phyloP scores from a whole-genome alignment of 2,888 invertebrate species.

The Anoplius nigerrimus region DNA sequence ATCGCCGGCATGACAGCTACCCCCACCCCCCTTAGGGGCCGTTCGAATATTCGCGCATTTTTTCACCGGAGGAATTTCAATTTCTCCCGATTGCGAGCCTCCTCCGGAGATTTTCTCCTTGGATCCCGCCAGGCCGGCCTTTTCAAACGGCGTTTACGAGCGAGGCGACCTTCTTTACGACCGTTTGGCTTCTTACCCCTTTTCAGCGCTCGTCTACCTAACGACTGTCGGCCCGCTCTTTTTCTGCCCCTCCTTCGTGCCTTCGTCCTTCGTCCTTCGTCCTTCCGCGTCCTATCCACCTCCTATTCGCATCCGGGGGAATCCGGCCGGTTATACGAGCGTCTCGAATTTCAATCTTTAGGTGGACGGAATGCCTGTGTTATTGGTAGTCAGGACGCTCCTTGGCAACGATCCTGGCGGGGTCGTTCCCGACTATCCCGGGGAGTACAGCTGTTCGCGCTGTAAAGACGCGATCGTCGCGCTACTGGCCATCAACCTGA shows the following conservation, averaged over 20 bases:
- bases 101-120: neutral
- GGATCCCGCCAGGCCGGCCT: conserved; percentile 36
- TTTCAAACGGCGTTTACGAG: conserved; percentile 64
- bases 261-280: conserved; percentile 1
- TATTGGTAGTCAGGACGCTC: conserved; percentile 16
- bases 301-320: conserved; percentile 22
- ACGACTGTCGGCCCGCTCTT: conserved; percentile 59
- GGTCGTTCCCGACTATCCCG: conserved; percentile 8
- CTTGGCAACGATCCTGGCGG: conserved; percentile 1
- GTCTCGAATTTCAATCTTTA: conserved; percentile 39
- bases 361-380: conserved; percentile 22
- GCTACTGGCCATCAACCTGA: conserved; percentile 32
- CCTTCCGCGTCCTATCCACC: neutral
- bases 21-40: conserved; percentile 23
- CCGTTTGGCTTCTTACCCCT: conserved; percentile 65
- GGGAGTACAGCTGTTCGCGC: conserved; percentile 31
- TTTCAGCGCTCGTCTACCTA: conserved; percentile 63
- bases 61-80: conserved; percentile 59
- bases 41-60: conserved; percentile 48
- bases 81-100: conserved; percentile 47
- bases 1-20: conserved; percentile 56
- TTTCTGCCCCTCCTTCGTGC: neutral
- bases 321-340: conserved; percentile 25
- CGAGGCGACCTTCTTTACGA: conserved; percentile 69
- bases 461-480: conserved; percentile 36